Conservation (phyloP, 2,888 invertebrate genomes). For the Drosophila siamana region DNA sequence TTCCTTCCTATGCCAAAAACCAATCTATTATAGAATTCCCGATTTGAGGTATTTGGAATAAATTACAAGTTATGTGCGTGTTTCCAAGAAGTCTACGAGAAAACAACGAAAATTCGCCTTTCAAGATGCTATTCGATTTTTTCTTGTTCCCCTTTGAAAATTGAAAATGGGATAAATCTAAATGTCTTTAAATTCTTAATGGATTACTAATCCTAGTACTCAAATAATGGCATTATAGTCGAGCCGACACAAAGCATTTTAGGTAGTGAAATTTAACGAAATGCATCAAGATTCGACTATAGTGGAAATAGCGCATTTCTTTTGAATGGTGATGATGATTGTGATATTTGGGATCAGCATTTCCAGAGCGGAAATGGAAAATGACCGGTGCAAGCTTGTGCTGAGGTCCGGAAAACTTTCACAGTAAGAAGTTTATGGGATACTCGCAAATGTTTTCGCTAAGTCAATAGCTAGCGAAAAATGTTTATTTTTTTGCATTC, state of each 20-base stretch:
- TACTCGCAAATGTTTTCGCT: neutral
- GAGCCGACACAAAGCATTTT: no score
- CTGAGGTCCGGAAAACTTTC: neutral
- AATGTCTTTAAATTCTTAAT: no score
- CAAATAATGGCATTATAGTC: no score
- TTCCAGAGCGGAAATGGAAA: neutral
- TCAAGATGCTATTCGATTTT: neutral
- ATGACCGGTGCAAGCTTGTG: neutral
- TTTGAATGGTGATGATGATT: no score
- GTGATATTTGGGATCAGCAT: no score
- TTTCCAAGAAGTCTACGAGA: neutral
- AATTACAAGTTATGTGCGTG: neutral
- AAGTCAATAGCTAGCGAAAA: neutral
- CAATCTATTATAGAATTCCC: neutral
- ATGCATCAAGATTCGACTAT: no score
- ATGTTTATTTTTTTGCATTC: constrained; percentile 4
- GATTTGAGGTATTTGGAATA: neutral
- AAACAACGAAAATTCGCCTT: neutral
- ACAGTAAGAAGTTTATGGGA: neutral
- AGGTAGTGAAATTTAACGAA: no score
- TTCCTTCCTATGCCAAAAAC: neutral
- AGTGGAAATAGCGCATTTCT: no score
- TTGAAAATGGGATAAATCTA: neutral
- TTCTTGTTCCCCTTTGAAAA: neutral
- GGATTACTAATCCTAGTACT: no score